Evolutionary conservation across 2,888 invertebrate genomes (phyloP), one percentile per base, ranked within the genome.

Genomic region (Drosophila glabriapex): DNA sequence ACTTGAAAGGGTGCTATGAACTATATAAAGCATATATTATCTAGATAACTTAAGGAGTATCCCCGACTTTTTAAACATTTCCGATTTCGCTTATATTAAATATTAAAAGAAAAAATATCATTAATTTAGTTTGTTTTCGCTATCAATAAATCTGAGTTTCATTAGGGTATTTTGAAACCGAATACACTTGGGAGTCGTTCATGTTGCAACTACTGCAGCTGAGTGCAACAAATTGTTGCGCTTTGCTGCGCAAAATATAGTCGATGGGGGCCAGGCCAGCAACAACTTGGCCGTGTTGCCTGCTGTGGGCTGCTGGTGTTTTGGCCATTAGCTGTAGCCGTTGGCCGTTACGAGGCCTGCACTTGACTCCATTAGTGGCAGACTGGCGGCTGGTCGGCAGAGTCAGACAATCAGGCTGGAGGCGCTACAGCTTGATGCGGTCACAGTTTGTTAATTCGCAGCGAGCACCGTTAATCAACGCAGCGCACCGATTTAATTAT

Each of bases 211-310:
- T 58, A 19, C 49, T 56, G 64, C 76, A 53, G 63, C 41, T 46
- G 74, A 64, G 67, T 83, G 91, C 90, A 89, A 80, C 89, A 91
- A 91, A 79, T 87, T 85, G 87, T 87, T 87, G 90, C 90, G 91
- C 87, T 78, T 72, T 68, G 81, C 65, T 90, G 89, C 71, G 76
- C 90, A 89, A 68, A 35, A 35, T 33, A 25, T 22, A 10, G 58
- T 28, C n/a, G 22, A 55, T 50, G 35, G 12, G 31, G 7, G 41
- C 12, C 25, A 55, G 55, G 7, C 19, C 22, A 12, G 37, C 41
- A 14, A n/a, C 41, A 58, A 41, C 37, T 31, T 49, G 55, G 50
- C 29, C 55, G 33, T 19, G 35, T 35, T 63, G 77, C 62, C 22
- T 69, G 69, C 68, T 74, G 46, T 46, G 22, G 46, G 22, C 46